Percentiles rank a stretch among this genome's conserved stretches.
phyloP scores from a whole-genome alignment of 2,113 vertebrate species.

The Oreochromis tanganicae region DNA sequence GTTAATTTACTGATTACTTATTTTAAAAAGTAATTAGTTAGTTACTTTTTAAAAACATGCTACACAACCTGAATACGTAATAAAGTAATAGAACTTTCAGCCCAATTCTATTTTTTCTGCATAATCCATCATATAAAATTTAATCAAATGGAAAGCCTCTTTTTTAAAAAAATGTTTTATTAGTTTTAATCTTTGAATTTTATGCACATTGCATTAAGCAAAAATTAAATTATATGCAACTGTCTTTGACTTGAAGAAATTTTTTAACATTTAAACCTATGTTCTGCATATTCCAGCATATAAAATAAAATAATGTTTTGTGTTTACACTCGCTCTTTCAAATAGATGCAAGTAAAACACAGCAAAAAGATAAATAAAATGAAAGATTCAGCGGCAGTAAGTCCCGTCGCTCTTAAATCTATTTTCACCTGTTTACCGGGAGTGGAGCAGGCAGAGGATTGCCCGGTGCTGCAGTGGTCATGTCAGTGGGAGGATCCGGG shows the following conservation, averaged over 20 bases:
- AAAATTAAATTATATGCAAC: background rate
- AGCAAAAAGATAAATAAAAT: background rate
- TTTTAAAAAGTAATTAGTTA: background rate
- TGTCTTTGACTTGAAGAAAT: background rate
- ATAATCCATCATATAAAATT: background rate
- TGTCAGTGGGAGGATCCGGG: background rate
- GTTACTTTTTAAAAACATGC: background rate
- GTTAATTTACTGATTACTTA: background rate
- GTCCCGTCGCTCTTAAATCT: background rate
- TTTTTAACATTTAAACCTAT: background rate
- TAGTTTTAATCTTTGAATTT: background rate
- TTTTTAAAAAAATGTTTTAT: background rate
- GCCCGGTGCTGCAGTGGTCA: fast-evolving
- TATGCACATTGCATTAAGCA: background rate
- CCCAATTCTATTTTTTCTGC: background rate
- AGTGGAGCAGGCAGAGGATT: background rate
- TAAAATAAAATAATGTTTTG: background rate
- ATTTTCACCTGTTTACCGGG: background rate
- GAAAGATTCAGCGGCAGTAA: background rate
- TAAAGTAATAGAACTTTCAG: background rate
- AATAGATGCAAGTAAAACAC: background rate
- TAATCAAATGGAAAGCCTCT: background rate
- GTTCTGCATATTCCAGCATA: background rate
- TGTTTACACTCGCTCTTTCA: background rate
- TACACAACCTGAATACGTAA: background rate